A percentile compares a stretch with the other conserved stretches of the same genome.
Evolutionary conservation across 1,140 invertebrate genomes (phyloP).

Genomic region (Caerostris darwini): DNA sequence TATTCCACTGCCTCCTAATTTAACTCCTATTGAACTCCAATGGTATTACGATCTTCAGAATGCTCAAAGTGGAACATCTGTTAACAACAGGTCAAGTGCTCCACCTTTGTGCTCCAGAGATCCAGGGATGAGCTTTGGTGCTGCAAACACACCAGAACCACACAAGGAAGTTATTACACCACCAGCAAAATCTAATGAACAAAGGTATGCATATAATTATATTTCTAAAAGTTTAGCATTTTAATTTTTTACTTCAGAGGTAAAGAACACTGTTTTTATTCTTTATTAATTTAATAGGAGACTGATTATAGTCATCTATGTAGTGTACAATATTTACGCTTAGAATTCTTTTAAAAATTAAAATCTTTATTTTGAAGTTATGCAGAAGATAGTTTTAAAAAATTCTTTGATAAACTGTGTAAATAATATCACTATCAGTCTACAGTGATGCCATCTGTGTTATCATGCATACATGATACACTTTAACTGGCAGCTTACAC

Average conservation of each 20-base stretch:
- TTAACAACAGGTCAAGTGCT: not conserved
- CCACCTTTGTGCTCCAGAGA: not conserved
- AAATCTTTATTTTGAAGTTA: too few species aligned
- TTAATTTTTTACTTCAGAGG: too few species aligned
- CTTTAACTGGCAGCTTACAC: too few species aligned
- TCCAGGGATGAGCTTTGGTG: not conserved
- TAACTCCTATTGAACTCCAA: constrained; percentile 77
- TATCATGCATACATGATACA: too few species aligned
- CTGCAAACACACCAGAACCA: not conserved
- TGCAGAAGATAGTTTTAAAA: too few species aligned
- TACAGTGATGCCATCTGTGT: too few species aligned
- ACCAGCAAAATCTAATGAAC: not conserved
- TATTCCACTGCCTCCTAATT: not conserved
- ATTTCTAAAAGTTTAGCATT: not conserved
- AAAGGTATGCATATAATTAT: not conserved
- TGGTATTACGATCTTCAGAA: constrained; percentile 74
- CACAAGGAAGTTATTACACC: not conserved
- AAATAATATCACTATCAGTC: too few species aligned
- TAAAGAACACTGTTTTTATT: not conserved
- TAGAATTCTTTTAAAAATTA: too few species aligned
- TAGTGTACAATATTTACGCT: too few species aligned
- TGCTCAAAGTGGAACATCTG: not conserved
- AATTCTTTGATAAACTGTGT: too few species aligned
- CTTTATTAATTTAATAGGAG: not conserved
- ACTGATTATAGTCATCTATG: not conserved